These are phyloP conservation scores for Lithosia quadra DNA, from an alignment of 2,888 invertebrate species.

Conservation along the genomic window DNA sequence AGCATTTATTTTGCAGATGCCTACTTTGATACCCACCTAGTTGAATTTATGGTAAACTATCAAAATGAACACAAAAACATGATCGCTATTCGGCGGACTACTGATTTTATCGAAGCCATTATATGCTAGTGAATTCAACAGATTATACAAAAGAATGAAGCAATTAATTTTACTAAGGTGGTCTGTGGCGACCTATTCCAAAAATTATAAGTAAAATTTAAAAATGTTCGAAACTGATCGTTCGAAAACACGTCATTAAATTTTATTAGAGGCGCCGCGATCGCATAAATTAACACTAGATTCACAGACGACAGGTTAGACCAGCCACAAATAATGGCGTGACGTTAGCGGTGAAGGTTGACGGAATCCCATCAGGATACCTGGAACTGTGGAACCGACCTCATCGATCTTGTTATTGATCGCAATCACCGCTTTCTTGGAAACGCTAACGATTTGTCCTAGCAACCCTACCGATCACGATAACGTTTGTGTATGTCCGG, in stretches of 20 bases:
- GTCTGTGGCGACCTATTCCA: slow-evolving; percentile 37
- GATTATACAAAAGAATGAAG: slow-evolving; percentile 45
- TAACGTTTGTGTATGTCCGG: slow-evolving; percentile 5
- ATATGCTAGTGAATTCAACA: slow-evolving; percentile 33
- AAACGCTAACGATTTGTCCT: slow-evolving; percentile 57
- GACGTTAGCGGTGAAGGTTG: slow-evolving; percentile 52
- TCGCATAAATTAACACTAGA: slow-evolving; percentile 68
- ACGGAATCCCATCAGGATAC: slow-evolving; percentile 67
- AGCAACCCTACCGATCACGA: slow-evolving; percentile 53
- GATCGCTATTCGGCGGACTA: slow-evolving; percentile 10
- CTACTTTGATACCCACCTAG: background rate
- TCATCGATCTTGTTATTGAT: slow-evolving; percentile 51
- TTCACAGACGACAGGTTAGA: slow-evolving; percentile 67
- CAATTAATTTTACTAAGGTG: slow-evolving; percentile 40
- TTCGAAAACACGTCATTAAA: slow-evolving; percentile 60
- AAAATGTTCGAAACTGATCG: slow-evolving; percentile 35
- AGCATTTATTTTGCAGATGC: background rate
- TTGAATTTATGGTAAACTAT: background rate
- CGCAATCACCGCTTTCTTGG: slow-evolving; percentile 56
- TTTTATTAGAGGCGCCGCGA: slow-evolving; percentile 59
- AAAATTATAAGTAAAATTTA: slow-evolving; percentile 50
- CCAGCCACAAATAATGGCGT: slow-evolving; percentile 50
- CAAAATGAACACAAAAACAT: slow-evolving; percentile 6
- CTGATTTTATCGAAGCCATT: slow-evolving; percentile 31
- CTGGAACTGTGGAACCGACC: slow-evolving; percentile 57